phyloP scores from a whole-genome alignment of 2,113 vertebrate genomes.

The Oceanites oceanicus region DNA sequence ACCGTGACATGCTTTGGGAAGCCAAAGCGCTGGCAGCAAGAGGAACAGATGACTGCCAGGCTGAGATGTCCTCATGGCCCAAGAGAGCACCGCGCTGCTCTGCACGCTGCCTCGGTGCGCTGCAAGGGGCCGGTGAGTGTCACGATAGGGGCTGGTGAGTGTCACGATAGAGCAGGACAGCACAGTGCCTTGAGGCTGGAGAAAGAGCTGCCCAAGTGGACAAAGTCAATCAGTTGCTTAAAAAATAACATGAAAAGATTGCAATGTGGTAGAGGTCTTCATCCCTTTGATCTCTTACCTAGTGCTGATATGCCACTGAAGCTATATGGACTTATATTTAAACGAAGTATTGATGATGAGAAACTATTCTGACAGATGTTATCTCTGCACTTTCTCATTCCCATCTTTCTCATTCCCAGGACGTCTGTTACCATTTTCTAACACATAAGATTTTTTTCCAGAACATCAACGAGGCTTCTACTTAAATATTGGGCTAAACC shows the following conservation, averaged over 20 bases:
- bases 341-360: background rate
- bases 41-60: accelerated
- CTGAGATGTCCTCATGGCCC: background rate
- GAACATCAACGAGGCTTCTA: background rate
- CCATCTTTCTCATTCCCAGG: background rate
- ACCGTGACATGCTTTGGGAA: accelerated
- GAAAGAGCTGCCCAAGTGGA: background rate
- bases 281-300: background rate
- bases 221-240: background rate
- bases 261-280: background rate
- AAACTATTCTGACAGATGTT: background rate
- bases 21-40: accelerated
- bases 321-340: background rate
- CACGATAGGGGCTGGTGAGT: background rate
- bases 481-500: background rate
- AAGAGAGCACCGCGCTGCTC: background rate
- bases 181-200: background rate
- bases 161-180: background rate
- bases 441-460: background rate
- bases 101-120: accelerated
- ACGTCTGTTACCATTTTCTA: background rate
- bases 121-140: background rate
- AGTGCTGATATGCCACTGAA: background rate
- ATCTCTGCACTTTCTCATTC: background rate
- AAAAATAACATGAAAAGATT: background rate